Conservation (phyloP, 1,140 invertebrate species). For the Hirudo medicinalis region DNA sequence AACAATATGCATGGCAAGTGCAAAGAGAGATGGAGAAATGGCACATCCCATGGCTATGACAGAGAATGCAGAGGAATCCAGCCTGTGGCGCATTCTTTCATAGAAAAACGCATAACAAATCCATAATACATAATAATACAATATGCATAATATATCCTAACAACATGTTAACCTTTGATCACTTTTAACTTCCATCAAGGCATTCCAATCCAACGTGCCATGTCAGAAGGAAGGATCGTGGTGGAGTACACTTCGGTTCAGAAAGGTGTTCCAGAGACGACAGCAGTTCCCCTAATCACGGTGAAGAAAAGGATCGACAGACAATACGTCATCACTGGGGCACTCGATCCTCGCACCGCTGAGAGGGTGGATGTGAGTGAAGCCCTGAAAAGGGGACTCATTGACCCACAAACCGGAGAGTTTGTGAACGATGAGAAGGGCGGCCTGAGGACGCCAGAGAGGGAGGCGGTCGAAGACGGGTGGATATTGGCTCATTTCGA, state of each 20-base stretch:
- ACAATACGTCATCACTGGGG: constrained; percentile 15
- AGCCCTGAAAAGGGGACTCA: constrained; percentile 19
- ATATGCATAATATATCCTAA: no score
- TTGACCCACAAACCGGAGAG: constrained; percentile 16
- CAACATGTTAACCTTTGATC: no score
- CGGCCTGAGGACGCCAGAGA: neutral
- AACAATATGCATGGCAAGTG: no score
- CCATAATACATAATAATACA: no score
- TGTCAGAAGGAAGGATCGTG: neutral
- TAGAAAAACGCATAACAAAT: no score
- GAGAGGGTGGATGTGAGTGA: constrained; percentile 20
- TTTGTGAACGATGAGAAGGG: constrained; percentile 20
- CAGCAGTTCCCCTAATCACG: constrained; percentile 19
- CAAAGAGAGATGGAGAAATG: no score
- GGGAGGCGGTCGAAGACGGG: constrained; percentile 17
- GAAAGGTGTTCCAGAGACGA: constrained; percentile 15
- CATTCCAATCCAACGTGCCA: constrained; percentile 18
- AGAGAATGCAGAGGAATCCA: no score
- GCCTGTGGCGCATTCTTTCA: no score
- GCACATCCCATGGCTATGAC: no score
- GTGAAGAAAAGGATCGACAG: constrained; percentile 17
- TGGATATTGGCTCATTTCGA: constrained; percentile 21
- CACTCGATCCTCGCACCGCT: constrained; percentile 12
- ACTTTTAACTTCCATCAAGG: neutral
- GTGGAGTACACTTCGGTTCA: constrained; percentile 4